Evolutionary conservation across 2,113 vertebrate species (phyloP).

Genomic region (Bufo gargarizans): DNA sequence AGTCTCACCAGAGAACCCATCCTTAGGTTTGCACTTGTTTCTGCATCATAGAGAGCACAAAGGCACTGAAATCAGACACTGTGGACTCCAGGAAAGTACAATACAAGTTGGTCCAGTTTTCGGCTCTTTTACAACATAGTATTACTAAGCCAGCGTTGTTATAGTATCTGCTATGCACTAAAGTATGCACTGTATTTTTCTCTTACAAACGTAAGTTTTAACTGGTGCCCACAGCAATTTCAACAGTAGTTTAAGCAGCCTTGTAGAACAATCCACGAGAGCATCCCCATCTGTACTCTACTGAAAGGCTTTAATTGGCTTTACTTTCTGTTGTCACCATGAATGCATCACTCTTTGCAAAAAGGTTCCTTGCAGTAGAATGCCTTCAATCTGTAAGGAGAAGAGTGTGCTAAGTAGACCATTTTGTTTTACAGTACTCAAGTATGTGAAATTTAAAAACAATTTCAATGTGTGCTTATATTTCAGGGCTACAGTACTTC

Average conservation of each 20-base stretch:
- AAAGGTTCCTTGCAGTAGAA: not conserved
- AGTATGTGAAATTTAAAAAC: not conserved
- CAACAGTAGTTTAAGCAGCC: not conserved
- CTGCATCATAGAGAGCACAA: constrained; percentile 8
- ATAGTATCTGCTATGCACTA: not conserved
- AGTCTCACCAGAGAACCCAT: not conserved
- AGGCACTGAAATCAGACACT: constrained; percentile 1
- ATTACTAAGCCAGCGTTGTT: not conserved
- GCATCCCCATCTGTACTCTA: not conserved
- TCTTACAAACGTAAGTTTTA: not conserved
- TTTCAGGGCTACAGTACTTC: not conserved
- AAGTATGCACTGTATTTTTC: not conserved
- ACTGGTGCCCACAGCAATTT: not conserved
- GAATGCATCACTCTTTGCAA: not conserved
- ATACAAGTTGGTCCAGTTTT: not conserved
- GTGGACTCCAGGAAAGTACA: not conserved
- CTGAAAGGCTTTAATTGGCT: not conserved
- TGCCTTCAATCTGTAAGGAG: not conserved
- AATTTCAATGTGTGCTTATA: not conserved
- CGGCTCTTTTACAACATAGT: not conserved
- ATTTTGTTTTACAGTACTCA: not conserved
- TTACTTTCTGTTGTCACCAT: not conserved
- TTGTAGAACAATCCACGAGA: not conserved
- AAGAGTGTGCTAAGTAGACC: not conserved
- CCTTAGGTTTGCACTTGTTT: not conserved